Evolutionary conservation across 2,113 vertebrate species (phyloP).

Genomic region (Globicephala melas): DNA sequence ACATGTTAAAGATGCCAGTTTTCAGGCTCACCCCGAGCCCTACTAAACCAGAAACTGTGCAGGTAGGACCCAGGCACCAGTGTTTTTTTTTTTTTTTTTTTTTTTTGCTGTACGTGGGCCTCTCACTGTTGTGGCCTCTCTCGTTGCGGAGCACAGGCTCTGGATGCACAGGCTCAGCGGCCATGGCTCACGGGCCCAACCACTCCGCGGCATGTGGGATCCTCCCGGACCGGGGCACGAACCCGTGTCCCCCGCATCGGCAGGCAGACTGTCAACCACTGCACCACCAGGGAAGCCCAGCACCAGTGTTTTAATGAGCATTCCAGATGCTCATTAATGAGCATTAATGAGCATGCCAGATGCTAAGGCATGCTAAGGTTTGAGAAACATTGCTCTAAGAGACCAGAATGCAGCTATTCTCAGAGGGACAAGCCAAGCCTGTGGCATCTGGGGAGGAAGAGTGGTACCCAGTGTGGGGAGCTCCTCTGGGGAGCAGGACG

Average conservation of each 20-base stretch:
- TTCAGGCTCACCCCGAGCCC: fast-evolving
- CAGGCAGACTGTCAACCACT: too few species aligned
- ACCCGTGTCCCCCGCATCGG: too few species aligned
- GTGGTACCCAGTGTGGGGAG: background rate
- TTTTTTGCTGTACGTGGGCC: too few species aligned
- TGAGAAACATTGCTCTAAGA: background rate
- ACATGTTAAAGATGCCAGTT: background rate
- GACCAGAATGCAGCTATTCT: background rate
- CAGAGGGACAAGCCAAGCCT: background rate
- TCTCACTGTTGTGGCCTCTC: too few species aligned
- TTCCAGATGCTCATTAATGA: too few species aligned
- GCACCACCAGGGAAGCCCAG: too few species aligned
- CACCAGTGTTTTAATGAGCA: background rate
- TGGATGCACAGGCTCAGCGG: too few species aligned
- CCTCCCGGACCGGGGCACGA: too few species aligned
- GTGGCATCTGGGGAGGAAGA: background rate
- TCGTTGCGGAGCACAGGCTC: too few species aligned
- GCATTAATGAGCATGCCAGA: background rate
- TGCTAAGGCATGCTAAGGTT: background rate
- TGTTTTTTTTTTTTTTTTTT: background rate
- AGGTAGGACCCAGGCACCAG: background rate
- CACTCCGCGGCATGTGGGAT: too few species aligned
- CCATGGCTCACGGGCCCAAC: too few species aligned
- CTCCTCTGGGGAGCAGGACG: background rate
- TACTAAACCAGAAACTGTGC: background rate